These are phyloP conservation scores for Diarsia brunnea DNA, from an alignment of 2,888 invertebrate species.

Conservation along the genomic window DNA sequence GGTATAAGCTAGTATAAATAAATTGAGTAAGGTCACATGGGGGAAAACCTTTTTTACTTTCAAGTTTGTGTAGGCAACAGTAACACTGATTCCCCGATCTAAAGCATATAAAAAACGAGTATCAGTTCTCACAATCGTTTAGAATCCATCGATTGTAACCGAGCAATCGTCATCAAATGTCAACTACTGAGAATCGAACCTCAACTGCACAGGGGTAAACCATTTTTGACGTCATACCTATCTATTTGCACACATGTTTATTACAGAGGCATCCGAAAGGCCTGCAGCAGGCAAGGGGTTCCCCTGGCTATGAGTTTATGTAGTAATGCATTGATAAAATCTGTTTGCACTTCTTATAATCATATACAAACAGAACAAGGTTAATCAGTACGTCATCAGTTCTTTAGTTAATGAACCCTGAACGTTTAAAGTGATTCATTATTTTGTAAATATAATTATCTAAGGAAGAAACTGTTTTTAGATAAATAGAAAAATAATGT, in stretches of 20 bases:
- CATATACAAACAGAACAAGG: constrained; percentile 37
- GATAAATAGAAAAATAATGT: background rate
- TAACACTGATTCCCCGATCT: background rate
- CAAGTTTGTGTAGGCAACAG: background rate
- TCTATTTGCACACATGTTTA: constrained; percentile 38
- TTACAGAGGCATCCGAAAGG: constrained; percentile 17
- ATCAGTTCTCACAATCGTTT: constrained; percentile 19
- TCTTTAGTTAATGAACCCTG: background rate
- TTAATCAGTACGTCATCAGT: constrained; percentile 35
- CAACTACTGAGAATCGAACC: constrained; percentile 32
- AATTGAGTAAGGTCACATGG: background rate
- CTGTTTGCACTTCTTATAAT: constrained; percentile 50
- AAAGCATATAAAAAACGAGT: background rate
- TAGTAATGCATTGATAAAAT: constrained; percentile 52
- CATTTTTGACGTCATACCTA: constrained; percentile 32
- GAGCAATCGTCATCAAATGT: constrained; percentile 28
- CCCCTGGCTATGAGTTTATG: constrained; percentile 49
- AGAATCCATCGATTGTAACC: constrained; percentile 7
- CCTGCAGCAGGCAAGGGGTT: constrained; percentile 51
- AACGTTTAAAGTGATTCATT: background rate
- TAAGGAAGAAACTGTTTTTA: background rate
- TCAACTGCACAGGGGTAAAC: constrained; percentile 16
- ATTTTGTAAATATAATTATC: background rate
- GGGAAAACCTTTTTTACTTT: background rate
- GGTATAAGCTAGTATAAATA: background rate